Conservation (phyloP, 2,797 vertebrate species). For the Microcaecilia unicolor region DNA sequence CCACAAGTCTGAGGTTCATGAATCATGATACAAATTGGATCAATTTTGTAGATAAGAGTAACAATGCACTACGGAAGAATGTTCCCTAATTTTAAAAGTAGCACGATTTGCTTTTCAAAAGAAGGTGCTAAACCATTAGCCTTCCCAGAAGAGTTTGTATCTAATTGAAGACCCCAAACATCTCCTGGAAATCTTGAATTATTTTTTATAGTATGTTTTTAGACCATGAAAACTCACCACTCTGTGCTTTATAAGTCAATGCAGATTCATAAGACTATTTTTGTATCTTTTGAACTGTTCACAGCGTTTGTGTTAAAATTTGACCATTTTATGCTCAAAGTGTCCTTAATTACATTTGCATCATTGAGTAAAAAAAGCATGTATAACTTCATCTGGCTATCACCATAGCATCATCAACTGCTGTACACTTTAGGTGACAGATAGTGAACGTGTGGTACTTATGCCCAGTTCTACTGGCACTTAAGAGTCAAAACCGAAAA, state of each 20-base stretch:
- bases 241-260: constrained; percentile 44
- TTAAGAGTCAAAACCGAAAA: no score
- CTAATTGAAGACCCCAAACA: constrained; percentile 7
- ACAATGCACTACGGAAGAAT: constrained; percentile 1
- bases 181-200: constrained; percentile 17
- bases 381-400: constrained; percentile 2
- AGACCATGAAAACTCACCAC: constrained; percentile 38
- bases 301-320: constrained; percentile 27
- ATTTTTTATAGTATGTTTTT: constrained; percentile 22
- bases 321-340: constrained; percentile 39
- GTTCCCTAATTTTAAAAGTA: no score
- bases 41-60: constrained; percentile 23
- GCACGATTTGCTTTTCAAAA: no score
- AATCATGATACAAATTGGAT: no score
- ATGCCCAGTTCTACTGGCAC: no score
- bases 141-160: constrained; percentile 22
- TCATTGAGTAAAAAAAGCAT: constrained; percentile 19
- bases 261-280: constrained; percentile 35
- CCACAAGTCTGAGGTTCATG: background rate
- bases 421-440: constrained; percentile 14
- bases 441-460: no score
- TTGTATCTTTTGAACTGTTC: constrained; percentile 31
- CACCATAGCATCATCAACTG: background rate
- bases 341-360: constrained; percentile 39
- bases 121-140: no score